Conservation (phyloP, 2,888 invertebrate species). For the Oscheius onirici region DNA sequence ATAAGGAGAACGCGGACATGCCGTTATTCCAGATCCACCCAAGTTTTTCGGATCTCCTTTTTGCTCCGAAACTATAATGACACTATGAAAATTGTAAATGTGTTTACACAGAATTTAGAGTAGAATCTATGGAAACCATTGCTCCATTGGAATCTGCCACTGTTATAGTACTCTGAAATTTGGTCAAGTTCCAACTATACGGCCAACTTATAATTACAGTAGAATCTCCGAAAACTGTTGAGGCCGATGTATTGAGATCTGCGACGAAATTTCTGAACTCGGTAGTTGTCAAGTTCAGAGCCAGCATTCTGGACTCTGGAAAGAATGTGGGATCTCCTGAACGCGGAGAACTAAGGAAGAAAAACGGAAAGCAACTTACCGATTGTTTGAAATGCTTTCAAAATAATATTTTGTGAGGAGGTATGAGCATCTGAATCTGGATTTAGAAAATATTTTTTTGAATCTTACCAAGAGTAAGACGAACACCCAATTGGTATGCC, state of each 20-base stretch:
- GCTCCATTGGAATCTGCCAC: slow-evolving; percentile 9
- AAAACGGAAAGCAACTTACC: slow-evolving; percentile 11
- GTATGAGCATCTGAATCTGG: slow-evolving; percentile 11
- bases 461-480: slow-evolving; percentile 10
- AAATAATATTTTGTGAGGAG: background rate
- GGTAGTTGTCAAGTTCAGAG: background rate
- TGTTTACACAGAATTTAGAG: slow-evolving; percentile 6
- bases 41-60: slow-evolving; percentile 37
- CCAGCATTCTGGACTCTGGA: slow-evolving; percentile 14
- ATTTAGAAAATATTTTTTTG: background rate
- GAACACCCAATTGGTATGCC: slow-evolving; percentile 6
- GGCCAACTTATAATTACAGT: background rate
- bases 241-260: slow-evolving; percentile 18
- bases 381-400: slow-evolving; percentile 18
- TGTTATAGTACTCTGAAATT: slow-evolving; percentile 21
- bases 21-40: slow-evolving; percentile 59
- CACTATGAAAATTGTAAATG: background rate
- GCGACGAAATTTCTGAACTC: slow-evolving; percentile 13
- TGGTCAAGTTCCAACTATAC: background rate
- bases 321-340: slow-evolving; percentile 31
- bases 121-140: slow-evolving; percentile 7
- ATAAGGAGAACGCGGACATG: slow-evolving; percentile 43
- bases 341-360: slow-evolving; percentile 11
- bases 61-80: slow-evolving; percentile 45
- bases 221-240: slow-evolving; percentile 13